Evolutionary conservation across 2,113 vertebrate genomes (phyloP).

Genomic region (Dasyurus viverrinus): DNA sequence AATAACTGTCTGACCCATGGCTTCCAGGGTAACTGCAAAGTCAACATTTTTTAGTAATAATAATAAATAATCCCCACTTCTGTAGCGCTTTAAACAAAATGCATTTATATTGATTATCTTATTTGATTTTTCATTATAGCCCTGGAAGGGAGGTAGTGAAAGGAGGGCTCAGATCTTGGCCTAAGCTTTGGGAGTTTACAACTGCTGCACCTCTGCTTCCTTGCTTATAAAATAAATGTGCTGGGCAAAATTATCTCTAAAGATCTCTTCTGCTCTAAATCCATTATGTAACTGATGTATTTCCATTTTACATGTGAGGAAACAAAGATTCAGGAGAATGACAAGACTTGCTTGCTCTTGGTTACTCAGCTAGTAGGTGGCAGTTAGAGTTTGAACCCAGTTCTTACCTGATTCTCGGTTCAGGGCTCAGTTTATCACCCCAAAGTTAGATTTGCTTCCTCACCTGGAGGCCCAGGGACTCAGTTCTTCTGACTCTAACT

Average conservation of each 20-base stretch:
- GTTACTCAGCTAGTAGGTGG: background rate
- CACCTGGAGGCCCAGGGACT: background rate
- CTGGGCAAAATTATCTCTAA: background rate
- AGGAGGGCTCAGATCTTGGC: background rate
- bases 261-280: background rate
- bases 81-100: background rate
- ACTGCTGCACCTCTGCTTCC: background rate
- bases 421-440: background rate
- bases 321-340: background rate
- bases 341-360: background rate
- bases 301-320: background rate
- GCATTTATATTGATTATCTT: background rate
- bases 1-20: background rate
- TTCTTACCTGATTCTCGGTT: background rate
- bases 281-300: background rate
- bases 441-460: background rate
- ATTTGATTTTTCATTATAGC: background rate
- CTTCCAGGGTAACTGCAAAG: background rate
- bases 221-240: rapidly evolving
- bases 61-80: background rate
- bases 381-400: background rate
- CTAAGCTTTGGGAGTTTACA: background rate
- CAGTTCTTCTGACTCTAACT: background rate
- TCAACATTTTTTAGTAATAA: background rate
- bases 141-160: background rate